Percentiles rank a stretch among this genome's conserved stretches.
Evolutionary conservation across 1,140 invertebrate genomes (phyloP).

Genomic region (Drosophila elegans): DNA sequence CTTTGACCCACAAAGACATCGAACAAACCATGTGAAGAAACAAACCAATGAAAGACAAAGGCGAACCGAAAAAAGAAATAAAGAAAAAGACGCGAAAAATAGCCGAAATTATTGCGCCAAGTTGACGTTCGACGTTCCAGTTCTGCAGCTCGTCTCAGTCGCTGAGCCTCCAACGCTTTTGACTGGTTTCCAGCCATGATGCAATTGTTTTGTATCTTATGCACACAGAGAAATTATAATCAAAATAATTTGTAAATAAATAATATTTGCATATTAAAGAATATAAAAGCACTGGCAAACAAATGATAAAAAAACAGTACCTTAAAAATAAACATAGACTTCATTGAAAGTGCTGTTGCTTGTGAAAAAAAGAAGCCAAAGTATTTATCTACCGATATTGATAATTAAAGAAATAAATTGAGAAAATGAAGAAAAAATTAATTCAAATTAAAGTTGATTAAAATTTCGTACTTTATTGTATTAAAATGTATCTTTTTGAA

Average conservation of each 20-base stretch:
- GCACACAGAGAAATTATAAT: neutral
- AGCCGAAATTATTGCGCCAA: constrained; percentile 69
- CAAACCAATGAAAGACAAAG: constrained; percentile 11
- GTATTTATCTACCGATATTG: no score
- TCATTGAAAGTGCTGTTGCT: no score
- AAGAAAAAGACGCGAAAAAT: constrained; percentile 44
- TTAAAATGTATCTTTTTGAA: no score
- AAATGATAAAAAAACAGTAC: neutral
- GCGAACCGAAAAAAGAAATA: constrained; percentile 15
- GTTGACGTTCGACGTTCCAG: constrained; percentile 64
- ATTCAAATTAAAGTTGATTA: no score
- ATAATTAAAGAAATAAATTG: no score
- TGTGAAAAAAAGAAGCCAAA: no score
- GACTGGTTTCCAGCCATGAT: constrained; percentile 67
- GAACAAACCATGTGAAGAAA: constrained; percentile 17
- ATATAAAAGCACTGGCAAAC: no score
- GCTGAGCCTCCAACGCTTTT: constrained; percentile 38
- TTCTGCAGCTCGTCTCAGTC: constrained; percentile 50
- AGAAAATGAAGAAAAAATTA: no score
- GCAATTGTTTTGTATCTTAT: constrained; percentile 53
- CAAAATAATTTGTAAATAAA: neutral
- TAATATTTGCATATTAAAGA: neutral
- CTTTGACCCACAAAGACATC: constrained; percentile 56
- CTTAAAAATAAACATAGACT: neutral
- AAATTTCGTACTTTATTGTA: no score